Evolutionary conservation across 1,140 invertebrate species (phyloP), one percentile per base, ranked within the genome.

Genomic region (Pogonomyrmex barbatus): DNA sequence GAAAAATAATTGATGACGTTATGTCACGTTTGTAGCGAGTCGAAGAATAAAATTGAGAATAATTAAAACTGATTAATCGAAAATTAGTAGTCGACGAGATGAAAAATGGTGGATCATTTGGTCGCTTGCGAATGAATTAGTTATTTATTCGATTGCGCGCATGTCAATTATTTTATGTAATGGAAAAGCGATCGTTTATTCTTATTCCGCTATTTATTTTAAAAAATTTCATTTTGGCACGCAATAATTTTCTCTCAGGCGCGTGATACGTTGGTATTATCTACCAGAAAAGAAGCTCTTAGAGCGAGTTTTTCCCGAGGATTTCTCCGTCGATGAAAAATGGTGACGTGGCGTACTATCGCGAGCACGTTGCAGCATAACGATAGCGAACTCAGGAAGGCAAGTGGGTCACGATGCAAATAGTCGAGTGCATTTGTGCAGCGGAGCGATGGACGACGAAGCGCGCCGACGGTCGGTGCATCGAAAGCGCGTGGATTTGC

Each of bases 401-500:
- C 62, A 86, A 86, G 84, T 86, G 50, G 84, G 84, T 86, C 84
- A 79, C 54, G 76, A 86, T 86, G 84, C 62, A 81, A 86, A 86
- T 86, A 86, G 76, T 86, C 84, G 84, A 63, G 75, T 47, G 75
- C 84, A 68, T 79, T 79, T 76, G 75, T 67, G 84, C 76, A 77
- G 52, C 45, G 45, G 24, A n/a, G 52, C 52, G 70, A 56, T 17
- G 33, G 52, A 85, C 81, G 54, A 54, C 81, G 68, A 93, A 60
- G 81, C 87, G 77, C 83, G 86, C 85, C 60, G 91, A 42, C 68
- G 52, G 71, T 75, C 67, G 92, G 92, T 92, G 93, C 93, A 92
- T 73, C 79, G 68, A 73, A 83, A 83, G 79, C 54, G 56, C 79
- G 42, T 30, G 67, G 79, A 83, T 83, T 83, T 83, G 79, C 79